Base-by-base conservation (phyloP, 1,140 invertebrate species). In the Dolichoris vasculosae region DNA sequence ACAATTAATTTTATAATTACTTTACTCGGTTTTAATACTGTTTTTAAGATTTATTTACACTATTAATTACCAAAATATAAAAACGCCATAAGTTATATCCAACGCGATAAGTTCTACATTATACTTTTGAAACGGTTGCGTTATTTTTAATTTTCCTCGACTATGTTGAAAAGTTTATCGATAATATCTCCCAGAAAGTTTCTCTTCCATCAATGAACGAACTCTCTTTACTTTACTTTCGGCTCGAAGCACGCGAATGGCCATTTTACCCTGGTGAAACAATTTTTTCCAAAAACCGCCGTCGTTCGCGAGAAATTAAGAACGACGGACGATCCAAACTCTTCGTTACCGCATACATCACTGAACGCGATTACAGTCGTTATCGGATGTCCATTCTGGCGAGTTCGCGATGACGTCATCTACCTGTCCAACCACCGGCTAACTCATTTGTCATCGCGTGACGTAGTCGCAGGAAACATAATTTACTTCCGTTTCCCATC, bases 361-460 rank as follows among this genome's bases (percentile, higher is more conserved):
- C 30, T 32, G 59, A 46, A 91, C 91, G 89, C 91, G 91, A 93
- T 92, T 93, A 92, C 89, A 88, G 89, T 85, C 90, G 90, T 92
- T 93, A 93, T 93, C 92, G 92, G 92, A 93, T 93, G 92, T 92
- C 91, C 90, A 89, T 90, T 90, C 87, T 23, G 82, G 35, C n/a
- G 48, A 40, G 90, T 87, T 89, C 89, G 78, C 87, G 89, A 88
- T 90, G 90, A 91, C 89, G 91, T 90, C 88, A 89, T 78, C 76
- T 1, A 17, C 63, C 17, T 26, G 38, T 4, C 82, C 75, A 8
- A 11, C 75, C 40, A 20, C 15, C 15, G 7, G 84, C 84, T 85
- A 38, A 89, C 90, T 93, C 92, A 89, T 93, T 93, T 92, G 92
- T 93, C 92, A 93, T 92, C 90, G 90, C 90, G 89, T 92, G 92